Conservation (phyloP, 2,797 vertebrate genomes). For the Xiphophorus birchmanni region DNA sequence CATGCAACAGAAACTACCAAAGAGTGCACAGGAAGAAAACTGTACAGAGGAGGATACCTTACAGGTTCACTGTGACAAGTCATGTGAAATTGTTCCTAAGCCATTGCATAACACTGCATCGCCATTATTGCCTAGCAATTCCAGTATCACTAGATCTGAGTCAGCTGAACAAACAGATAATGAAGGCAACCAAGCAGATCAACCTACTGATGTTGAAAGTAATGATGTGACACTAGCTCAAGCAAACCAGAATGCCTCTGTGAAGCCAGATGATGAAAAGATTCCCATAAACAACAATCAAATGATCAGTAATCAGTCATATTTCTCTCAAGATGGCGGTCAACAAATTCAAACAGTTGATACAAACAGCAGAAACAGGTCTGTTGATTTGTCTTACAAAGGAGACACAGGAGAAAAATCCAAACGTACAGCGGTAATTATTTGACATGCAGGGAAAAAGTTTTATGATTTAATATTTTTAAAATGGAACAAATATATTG, state of each 20-base stretch:
- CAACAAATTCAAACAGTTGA: not conserved
- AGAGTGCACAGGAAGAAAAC: not conserved
- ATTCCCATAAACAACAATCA: not conserved
- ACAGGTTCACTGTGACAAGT: not conserved
- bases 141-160: not conserved
- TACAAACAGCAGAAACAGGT: not conserved
- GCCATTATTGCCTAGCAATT: not conserved
- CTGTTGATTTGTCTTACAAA: not conserved
- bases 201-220: not conserved
- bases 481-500: not conserved
- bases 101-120: not conserved
- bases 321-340: not conserved
- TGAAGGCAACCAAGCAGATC: rapidly evolving
- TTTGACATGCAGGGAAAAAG: not conserved
- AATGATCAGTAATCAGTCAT: not conserved
- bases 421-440: not conserved
- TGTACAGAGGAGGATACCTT: not conserved
- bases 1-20: not conserved
- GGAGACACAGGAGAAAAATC: not conserved
- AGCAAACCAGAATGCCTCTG: not conserved
- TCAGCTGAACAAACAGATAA: not conserved
- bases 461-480: not conserved
- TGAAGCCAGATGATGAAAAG: not conserved
- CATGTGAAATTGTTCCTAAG: not conserved
- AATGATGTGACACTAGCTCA: not conserved